Conservation (phyloP, 2,113 vertebrate genomes). For the Nothobranchius furzeri region DNA sequence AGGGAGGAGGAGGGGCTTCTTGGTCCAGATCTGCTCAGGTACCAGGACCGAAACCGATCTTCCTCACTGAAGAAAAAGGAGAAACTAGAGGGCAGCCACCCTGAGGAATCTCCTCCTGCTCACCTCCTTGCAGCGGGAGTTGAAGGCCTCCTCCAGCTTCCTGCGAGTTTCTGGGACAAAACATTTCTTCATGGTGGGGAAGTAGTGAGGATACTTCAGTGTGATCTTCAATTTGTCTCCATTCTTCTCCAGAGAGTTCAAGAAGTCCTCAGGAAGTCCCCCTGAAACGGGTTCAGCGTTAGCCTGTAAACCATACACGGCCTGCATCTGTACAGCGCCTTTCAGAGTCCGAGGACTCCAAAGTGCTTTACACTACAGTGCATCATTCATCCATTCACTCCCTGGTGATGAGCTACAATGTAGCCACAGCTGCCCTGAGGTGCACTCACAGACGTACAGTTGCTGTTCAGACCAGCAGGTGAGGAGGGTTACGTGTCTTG, state of each 20-base stretch:
- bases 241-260: conserved; percentile 88
- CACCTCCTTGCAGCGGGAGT: conserved; percentile 95
- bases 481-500: too few species aligned
- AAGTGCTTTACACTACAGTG: too few species aligned
- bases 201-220: conserved; percentile 96
- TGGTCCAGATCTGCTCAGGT: too few species aligned
- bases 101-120: neutral
- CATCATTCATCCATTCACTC: too few species aligned
- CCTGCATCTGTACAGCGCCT: too few species aligned
- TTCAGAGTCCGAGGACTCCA: too few species aligned
- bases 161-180: conserved; percentile 87
- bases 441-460: too few species aligned
- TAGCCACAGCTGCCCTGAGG: too few species aligned
- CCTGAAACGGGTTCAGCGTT: conserved; percentile 71
- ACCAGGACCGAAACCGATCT: too few species aligned
- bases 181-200: conserved; percentile 97
- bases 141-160: conserved; percentile 92
- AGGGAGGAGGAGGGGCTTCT: neutral
- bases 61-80: too few species aligned
- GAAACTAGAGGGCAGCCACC: neutral
- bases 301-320: neutral
- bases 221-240: conserved; percentile 90
- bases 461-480: too few species aligned
- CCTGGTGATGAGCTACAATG: too few species aligned
- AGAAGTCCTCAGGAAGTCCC: conserved; percentile 94